Conservation (phyloP, 2,113 vertebrate genomes). For the Gavia stellata region DNA sequence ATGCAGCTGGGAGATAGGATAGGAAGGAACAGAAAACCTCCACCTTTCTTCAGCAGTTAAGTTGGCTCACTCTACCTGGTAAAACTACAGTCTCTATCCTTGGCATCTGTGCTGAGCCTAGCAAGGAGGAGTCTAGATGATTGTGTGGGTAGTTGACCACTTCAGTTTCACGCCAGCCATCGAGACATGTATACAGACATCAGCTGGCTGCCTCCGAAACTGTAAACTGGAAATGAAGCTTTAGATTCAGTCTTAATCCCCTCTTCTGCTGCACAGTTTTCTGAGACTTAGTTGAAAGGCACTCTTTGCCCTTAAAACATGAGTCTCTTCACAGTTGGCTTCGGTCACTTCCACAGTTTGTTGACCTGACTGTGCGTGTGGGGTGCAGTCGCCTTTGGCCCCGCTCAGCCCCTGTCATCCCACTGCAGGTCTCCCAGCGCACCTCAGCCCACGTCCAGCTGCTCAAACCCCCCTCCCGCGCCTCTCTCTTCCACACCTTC, state of each 20-base stretch:
- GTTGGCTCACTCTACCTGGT: background rate
- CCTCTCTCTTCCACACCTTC: background rate
- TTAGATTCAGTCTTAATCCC: background rate
- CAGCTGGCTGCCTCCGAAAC: background rate
- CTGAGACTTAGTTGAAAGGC: background rate
- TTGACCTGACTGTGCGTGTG: background rate
- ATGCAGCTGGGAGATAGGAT: background rate
- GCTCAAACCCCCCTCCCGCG: accelerated
- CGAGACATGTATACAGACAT: background rate
- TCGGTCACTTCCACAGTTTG: background rate
- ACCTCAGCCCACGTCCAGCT: background rate
- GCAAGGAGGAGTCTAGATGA: background rate
- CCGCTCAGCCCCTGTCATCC: background rate
- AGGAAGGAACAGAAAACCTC: background rate
- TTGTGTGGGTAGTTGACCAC: background rate
- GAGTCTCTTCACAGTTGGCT: background rate
- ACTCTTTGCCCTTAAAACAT: background rate
- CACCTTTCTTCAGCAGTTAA: background rate
- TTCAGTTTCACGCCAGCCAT: background rate
- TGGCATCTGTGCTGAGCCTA: background rate
- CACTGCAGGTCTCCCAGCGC: background rate
- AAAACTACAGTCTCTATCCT: background rate
- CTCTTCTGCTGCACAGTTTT: background rate
- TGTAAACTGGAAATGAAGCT: background rate
- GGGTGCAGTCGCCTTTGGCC: background rate